A percentile compares a stretch with the other conserved stretches of the same genome.
These are phyloP conservation scores for Scaptomyza graminum DNA, from an alignment of 1,140 invertebrate species.

Conservation along the genomic window DNA sequence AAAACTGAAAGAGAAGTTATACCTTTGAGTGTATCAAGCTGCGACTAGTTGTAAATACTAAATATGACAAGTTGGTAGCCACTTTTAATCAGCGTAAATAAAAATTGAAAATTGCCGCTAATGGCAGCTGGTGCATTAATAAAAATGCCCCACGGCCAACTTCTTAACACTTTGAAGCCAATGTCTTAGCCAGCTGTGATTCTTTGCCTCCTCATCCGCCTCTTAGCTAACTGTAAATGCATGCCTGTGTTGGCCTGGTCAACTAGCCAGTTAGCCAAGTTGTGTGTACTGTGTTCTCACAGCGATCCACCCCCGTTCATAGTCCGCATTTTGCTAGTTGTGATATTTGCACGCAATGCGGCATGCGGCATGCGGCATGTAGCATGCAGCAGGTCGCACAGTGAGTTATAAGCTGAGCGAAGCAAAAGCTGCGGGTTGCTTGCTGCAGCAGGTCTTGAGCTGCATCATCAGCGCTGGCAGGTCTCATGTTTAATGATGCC, in stretches of 20 bases:
- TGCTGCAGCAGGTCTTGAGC: slow-evolving; percentile 23
- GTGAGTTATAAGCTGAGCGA: no score
- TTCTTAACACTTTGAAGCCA: slow-evolving; percentile 62
- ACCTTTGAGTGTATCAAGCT: slow-evolving; percentile 48
- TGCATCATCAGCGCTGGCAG: slow-evolving; percentile 39
- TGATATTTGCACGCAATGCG: slow-evolving; percentile 71
- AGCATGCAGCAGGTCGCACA: slow-evolving; percentile 34
- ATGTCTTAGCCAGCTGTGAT: slow-evolving; percentile 34
- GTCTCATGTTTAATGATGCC: slow-evolving; percentile 66
- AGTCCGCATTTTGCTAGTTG: slow-evolving; percentile 23
- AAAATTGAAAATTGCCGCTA: slow-evolving; percentile 80
- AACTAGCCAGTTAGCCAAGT: slow-evolving; percentile 43
- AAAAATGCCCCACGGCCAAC: slow-evolving; percentile 45
- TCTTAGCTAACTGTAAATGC: slow-evolving; percentile 66
- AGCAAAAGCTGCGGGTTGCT: slow-evolving; percentile 23
- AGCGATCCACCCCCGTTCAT: slow-evolving; percentile 42
- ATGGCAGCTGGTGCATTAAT: slow-evolving; percentile 62
- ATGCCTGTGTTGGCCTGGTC: slow-evolving; percentile 52
- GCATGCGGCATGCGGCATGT: slow-evolving; percentile 52
- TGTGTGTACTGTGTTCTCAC: slow-evolving; percentile 52
- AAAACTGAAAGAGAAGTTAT: not conserved
- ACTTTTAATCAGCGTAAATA: slow-evolving; percentile 82
- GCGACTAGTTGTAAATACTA: slow-evolving; percentile 63
- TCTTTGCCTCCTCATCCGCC: not conserved
- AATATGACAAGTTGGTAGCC: slow-evolving; percentile 80